Base-by-base conservation (phyloP, 2,113 vertebrate species). In the Xenopus borealis region DNA sequence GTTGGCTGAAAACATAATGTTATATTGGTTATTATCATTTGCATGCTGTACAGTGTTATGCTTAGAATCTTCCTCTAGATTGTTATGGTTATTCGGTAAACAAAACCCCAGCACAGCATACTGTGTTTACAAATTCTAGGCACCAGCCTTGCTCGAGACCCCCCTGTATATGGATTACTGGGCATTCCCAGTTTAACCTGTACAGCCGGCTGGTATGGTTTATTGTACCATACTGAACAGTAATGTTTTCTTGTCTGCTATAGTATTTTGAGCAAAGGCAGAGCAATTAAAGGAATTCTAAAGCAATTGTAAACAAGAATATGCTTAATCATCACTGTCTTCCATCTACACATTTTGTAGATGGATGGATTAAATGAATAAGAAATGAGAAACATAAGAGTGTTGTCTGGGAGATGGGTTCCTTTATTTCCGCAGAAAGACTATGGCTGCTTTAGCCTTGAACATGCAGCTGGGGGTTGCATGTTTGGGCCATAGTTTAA, bases 331-430 rank as follows among this genome's bases (percentile, higher is more conserved):
- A 75, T 75, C 72, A n/a, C 65, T 50, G 20, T 19, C 18, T 50
- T 70, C 30, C 58, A 40, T 57, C 50, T 57, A 10, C 16, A 6
- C 12, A 33, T 67, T 55, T 19, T 20, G 19, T 69, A 13, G 16
- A 27, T 75, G 63, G 58, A 75, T 62, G 44, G 23, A 69, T 80
- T 70, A 79, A 84, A 85, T 83, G 0, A 84, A 80, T 82, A 75
- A 80, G 75, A 79, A 84, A 82, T 81, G 76, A 80, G 78, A 78
- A 83, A 71, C 62, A 80, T 82, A 83, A 83, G 4, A 62, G 11
- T 30, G 75, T 19, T 66, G 75, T 73, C 78, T 81, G 66, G 65
- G 78, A 75, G 70, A 81, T 80, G 47, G 5, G 70, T 64, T 83
- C 82, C 53, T 72, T 86, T 78, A 82, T 50, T 74, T 72, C 65